A percentile compares a stretch with the other conserved stretches of the same genome.
phyloP scores from a whole-genome alignment of 2,113 vertebrate species.

The Fukomys damarensis region DNA sequence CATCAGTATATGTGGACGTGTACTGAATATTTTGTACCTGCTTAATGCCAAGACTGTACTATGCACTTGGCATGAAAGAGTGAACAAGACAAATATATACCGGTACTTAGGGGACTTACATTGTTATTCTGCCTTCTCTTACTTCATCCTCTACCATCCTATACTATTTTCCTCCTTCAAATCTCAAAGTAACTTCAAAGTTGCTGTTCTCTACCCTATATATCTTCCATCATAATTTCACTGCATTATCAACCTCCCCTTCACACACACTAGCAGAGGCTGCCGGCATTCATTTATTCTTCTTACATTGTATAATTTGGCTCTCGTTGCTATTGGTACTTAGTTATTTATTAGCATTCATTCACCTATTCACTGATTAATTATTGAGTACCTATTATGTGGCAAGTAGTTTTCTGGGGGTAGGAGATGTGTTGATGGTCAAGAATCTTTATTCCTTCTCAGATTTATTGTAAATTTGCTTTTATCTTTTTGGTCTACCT shows the following conservation, averaged over 20 bases:
- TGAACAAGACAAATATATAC: neutral
- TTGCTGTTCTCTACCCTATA: neutral
- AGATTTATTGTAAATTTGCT: neutral
- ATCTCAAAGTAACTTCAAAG: constrained; percentile 17
- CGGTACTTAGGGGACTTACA: neutral
- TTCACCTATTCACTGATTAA: neutral
- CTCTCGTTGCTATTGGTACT: neutral
- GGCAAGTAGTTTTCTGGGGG: neutral
- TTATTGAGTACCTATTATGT: neutral
- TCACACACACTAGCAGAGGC: neutral
- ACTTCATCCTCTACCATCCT: neutral
- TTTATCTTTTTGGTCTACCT: constrained; percentile 3
- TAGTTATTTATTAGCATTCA: neutral
- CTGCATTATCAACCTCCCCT: neutral
- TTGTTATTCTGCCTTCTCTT: constrained; percentile 7
- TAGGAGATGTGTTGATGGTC: neutral
- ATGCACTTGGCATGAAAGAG: neutral
- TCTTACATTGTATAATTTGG: neutral
- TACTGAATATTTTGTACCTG: neutral
- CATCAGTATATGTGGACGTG: neutral
- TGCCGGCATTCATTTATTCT: neutral
- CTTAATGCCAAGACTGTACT: neutral
- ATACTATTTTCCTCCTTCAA: neutral
- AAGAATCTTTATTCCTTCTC: neutral
- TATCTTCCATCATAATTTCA: constrained; percentile 4